Conservation (phyloP, 2,113 vertebrate genomes). For the Nerophis ophidion region DNA sequence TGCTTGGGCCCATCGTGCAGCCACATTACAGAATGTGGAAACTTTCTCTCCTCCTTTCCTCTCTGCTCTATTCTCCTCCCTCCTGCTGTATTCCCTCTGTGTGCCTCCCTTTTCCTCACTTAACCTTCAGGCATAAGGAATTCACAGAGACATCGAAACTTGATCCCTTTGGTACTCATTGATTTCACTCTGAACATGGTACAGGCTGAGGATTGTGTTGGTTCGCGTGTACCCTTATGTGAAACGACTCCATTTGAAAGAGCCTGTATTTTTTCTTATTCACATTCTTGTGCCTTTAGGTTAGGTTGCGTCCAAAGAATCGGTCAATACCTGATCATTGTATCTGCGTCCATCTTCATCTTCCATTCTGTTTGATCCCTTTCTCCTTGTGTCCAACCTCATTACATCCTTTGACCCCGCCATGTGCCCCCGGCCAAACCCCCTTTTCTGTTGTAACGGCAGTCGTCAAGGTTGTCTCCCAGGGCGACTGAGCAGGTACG, state of each 20-base stretch:
- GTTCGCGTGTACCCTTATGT: conserved; percentile 30
- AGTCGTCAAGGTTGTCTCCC: conserved; percentile 30
- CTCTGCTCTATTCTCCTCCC: conserved; percentile 27
- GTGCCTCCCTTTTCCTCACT: conserved; percentile 43
- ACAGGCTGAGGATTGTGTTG: conserved; percentile 26
- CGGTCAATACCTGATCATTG: conserved; percentile 67
- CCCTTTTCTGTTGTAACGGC: conserved; percentile 13
- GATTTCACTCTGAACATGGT: conserved; percentile 52
- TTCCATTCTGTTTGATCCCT: conserved; percentile 69
- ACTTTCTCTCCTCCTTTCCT: conserved; percentile 35
- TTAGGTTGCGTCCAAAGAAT: conserved; percentile 47
- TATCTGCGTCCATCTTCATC: conserved; percentile 63
- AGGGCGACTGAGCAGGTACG: conserved; percentile 14
- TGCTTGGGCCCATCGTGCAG: conserved; percentile 37
- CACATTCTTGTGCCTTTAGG: conserved; percentile 43
- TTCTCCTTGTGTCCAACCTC: conserved; percentile 45
- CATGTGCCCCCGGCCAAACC: conserved; percentile 24
- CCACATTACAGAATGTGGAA: conserved; percentile 37
- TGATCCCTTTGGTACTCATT: conserved; percentile 55
- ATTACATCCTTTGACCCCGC: conserved; percentile 61
- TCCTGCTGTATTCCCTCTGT: conserved; percentile 31
- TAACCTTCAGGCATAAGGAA: conserved; percentile 60
- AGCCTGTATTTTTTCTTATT: conserved; percentile 44
- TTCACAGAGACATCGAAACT: conserved; percentile 48
- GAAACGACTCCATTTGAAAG: conserved; percentile 51